These are phyloP conservation scores for Eurystomus gularis DNA, from an alignment of 2,113 vertebrate species.

Conservation along the genomic window DNA sequence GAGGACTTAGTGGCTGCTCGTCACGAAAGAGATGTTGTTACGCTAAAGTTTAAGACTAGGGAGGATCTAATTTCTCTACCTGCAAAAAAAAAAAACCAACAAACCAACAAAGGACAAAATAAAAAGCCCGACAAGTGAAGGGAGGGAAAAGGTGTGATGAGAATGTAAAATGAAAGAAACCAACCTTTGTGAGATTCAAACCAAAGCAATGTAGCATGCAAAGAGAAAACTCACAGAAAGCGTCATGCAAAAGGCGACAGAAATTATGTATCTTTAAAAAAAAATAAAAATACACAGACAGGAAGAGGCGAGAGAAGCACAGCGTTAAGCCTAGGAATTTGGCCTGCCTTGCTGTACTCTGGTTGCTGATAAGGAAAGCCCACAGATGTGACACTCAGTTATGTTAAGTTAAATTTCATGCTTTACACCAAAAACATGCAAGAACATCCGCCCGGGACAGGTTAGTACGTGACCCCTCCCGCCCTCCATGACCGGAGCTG, in stretches of 20 bases:
- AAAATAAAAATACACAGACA: slow-evolving; percentile 33
- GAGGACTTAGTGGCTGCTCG: slow-evolving; percentile 44
- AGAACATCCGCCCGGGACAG: slow-evolving; percentile 42
- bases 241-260: slow-evolving; percentile 72
- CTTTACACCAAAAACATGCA: slow-evolving; percentile 77
- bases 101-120: slow-evolving; percentile 28
- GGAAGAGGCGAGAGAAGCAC: slow-evolving; percentile 59
- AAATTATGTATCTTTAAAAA: slow-evolving; percentile 4
- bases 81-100: slow-evolving; percentile 15
- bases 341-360: slow-evolving; percentile 70
- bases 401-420: slow-evolving; percentile 82
- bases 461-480: slow-evolving; percentile 46
- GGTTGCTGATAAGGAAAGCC: slow-evolving; percentile 75
- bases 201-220: slow-evolving; percentile 72
- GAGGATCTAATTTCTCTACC: slow-evolving; percentile 71
- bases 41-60: slow-evolving; percentile 47
- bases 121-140: slow-evolving; percentile 61
- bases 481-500: neutral
- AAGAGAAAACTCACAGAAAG: slow-evolving; percentile 67
- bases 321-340: slow-evolving; percentile 61
- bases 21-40: slow-evolving; percentile 31
- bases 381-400: slow-evolving; percentile 96
- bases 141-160: slow-evolving; percentile 30
- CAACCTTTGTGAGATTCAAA: slow-evolving; percentile 69
- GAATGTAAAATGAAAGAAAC: slow-evolving; percentile 68